phyloP scores from a whole-genome alignment of 2,797 vertebrate species.

The Simalia tracyae region DNA sequence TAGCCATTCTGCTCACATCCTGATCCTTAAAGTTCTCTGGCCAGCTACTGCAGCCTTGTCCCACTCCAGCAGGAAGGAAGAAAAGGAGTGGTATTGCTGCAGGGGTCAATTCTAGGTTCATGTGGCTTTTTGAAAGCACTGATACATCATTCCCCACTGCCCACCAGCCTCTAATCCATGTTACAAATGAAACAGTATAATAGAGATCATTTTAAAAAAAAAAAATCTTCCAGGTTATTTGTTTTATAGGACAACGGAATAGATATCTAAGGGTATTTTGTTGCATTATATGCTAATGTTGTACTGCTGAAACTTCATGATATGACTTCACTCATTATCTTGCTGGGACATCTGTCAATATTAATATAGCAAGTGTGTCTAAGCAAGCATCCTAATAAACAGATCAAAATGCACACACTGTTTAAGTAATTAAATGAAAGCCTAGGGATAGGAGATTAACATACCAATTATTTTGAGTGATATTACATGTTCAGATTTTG shows the following conservation, averaged over 20 bases:
- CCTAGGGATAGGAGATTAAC: constrained; percentile 58
- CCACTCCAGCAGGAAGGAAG: background rate
- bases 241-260: constrained; percentile 34
- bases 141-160: background rate
- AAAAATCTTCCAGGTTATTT: constrained; percentile 33
- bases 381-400: constrained; percentile 56
- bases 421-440: constrained; percentile 59
- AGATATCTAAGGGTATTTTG: constrained; percentile 48
- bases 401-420: constrained; percentile 46
- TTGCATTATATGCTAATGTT: constrained; percentile 46
- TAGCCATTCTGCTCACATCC: background rate
- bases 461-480: constrained; percentile 56
- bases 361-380: constrained; percentile 64
- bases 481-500: constrained; percentile 56
- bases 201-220: background rate
- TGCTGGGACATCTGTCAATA: constrained; percentile 68
- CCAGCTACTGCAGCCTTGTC: background rate
- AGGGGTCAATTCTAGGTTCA: background rate
- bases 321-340: constrained; percentile 59
- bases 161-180: background rate
- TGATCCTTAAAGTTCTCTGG: background rate
- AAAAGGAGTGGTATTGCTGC: background rate
- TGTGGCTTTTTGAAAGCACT: background rate
- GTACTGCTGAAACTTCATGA: constrained; percentile 54
- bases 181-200: background rate